phyloP scores from a whole-genome alignment of 2,888 invertebrate species.

The Amaurobius ferox region DNA sequence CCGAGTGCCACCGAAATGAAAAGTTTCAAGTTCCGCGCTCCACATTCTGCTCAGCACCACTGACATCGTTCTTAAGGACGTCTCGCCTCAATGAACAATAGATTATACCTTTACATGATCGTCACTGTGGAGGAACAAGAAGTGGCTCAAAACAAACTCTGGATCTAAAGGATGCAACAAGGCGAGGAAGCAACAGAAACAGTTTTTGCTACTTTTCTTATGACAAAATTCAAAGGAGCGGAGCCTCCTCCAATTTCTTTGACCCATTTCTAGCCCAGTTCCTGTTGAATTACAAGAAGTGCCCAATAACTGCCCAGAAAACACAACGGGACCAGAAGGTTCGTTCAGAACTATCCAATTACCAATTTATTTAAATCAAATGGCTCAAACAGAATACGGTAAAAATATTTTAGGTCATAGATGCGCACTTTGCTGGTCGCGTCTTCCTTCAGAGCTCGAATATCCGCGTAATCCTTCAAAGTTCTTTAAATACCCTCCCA shows the following conservation, averaged over 20 bases:
- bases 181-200: background rate
- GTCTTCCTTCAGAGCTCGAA: no score
- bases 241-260: conserved; percentile 2
- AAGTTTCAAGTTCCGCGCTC: background rate
- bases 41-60: background rate
- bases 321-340: no score
- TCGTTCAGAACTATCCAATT: no score
- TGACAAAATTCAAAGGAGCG: background rate
- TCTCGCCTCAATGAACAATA: background rate
- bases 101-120: background rate
- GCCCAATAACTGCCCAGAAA: no score
- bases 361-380: no score
- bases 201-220: background rate
- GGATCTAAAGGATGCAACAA: background rate
- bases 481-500: no score
- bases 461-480: no score
- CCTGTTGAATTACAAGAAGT: no score
- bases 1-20: background rate
- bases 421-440: no score
- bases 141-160: background rate
- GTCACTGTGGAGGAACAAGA: background rate
- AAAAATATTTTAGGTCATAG: no score
- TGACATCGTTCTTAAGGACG: background rate
- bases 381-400: no score
- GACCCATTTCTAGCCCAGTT: background rate